A percentile compares a stretch with the other conserved stretches of the same genome.
These are phyloP conservation scores for Gambusia holbrooki DNA, from an alignment of 2,113 vertebrate genomes.

Conservation along the genomic window DNA sequence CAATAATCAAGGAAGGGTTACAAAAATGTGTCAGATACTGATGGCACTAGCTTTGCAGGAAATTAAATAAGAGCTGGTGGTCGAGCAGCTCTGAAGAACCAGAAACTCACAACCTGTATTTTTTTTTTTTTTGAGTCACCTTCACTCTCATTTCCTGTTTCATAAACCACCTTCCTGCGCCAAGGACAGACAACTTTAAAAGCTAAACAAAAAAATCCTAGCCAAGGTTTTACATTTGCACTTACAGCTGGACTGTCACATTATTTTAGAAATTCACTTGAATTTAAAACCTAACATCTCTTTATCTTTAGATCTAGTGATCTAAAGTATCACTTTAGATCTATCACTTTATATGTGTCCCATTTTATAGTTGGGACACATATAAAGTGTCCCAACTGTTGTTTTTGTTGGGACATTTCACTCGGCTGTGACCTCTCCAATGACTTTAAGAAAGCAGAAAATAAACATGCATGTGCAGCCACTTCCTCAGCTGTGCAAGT, in stretches of 20 bases:
- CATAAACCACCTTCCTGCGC: neutral
- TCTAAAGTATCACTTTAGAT: too few species aligned
- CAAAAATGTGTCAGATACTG: neutral
- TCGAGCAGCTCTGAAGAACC: neutral
- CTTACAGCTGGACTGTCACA: too few species aligned
- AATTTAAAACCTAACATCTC: too few species aligned
- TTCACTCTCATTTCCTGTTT: neutral
- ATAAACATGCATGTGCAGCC: neutral
- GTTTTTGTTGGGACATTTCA: neutral
- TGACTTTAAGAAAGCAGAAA: neutral
- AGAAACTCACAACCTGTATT: neutral
- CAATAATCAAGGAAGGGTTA: neutral
- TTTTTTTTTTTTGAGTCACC: too few species aligned
- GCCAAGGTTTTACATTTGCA: too few species aligned
- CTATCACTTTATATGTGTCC: too few species aligned
- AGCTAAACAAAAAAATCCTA: neutral
- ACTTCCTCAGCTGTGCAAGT: neutral
- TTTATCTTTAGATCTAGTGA: too few species aligned
- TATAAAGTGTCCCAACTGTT: too few species aligned
- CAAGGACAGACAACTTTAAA: neutral
- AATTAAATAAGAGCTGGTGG: neutral
- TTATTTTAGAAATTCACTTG: too few species aligned
- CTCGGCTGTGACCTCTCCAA: neutral
- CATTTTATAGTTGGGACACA: too few species aligned
- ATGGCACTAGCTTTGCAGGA: too few species aligned